Percentiles rank a stretch among this genome's conserved stretches.
These are phyloP conservation scores for Tiliacea aurago DNA, from an alignment of 2,888 invertebrate species.

Conservation along the genomic window DNA sequence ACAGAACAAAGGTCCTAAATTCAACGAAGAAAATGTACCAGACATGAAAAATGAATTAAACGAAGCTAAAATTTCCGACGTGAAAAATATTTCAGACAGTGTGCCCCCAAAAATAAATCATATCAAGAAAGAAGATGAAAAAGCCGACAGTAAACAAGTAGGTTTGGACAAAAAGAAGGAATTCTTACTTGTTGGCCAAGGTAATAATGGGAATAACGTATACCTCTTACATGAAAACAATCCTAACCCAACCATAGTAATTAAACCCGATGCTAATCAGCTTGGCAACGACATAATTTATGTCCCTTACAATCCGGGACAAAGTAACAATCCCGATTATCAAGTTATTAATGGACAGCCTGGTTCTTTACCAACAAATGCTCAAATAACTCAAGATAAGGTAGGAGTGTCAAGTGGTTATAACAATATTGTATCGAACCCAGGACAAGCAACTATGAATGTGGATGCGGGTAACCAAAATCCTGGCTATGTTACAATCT, in stretches of 20 bases:
- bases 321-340: slow-evolving; percentile 37
- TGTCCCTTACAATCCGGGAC: slow-evolving; percentile 53
- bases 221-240: slow-evolving; percentile 60
- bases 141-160: background rate
- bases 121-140: slow-evolving; percentile 23
- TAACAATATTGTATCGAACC: slow-evolving; percentile 13
- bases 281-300: slow-evolving; percentile 45
- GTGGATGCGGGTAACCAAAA: slow-evolving; percentile 22
- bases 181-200: slow-evolving; percentile 53
- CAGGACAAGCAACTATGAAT: slow-evolving; percentile 4
- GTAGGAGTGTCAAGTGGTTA: slow-evolving; percentile 24
- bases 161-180: slow-evolving; percentile 50
- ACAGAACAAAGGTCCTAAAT: background rate
- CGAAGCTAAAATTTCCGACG: background rate
- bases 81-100: slow-evolving; percentile 1
- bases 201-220: slow-evolving; percentile 40
- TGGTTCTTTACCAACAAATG: slow-evolving; percentile 14
- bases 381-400: slow-evolving; percentile 36
- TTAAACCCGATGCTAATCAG: slow-evolving; percentile 32
- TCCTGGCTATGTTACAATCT: slow-evolving; percentile 51
- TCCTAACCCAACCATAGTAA: slow-evolving; percentile 29
- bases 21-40: background rate
- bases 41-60: background rate
- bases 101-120: slow-evolving; percentile 49
- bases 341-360: slow-evolving; percentile 46